A percentile compares a stretch with the other conserved stretches of the same genome.
These are phyloP conservation scores for Ametastegia equiseti DNA, from an alignment of 2,888 invertebrate species.

Conservation along the genomic window DNA sequence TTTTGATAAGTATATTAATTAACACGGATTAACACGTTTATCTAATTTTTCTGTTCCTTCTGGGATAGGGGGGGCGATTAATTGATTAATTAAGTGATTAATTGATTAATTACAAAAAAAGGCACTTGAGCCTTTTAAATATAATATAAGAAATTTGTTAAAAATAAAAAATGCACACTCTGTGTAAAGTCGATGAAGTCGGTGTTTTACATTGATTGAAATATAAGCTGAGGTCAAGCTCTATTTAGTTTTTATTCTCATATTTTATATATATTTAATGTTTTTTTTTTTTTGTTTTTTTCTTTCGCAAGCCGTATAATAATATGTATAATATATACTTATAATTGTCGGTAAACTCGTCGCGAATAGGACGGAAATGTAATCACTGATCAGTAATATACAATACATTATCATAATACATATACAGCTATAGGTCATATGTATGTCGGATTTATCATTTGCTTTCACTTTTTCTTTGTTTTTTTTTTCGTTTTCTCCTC, in stretches of 20 bases:
- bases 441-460: not conserved
- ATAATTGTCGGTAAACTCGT: slow-evolving; percentile 38
- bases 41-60: slow-evolving; percentile 2
- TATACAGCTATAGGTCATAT: not conserved
- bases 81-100: slow-evolving; percentile 25
- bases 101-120: slow-evolving; percentile 33
- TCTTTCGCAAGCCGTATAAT: not conserved
- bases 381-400: slow-evolving; percentile 46
- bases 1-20: not conserved
- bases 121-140: slow-evolving; percentile 43
- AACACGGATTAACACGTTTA: not conserved
- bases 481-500: not conserved
- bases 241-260: not conserved
- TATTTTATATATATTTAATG: too few species aligned
- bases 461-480: not conserved
- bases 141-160: not conserved
- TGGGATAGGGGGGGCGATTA: not conserved
- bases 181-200: not conserved
- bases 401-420: slow-evolving; percentile 25
- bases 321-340: slow-evolving; percentile 7
- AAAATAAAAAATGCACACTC: slow-evolving; percentile 35
- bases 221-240: slow-evolving; percentile 12
- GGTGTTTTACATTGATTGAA: not conserved
- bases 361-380: slow-evolving; percentile 43
- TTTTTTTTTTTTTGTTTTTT: not conserved